Conservation (phyloP, 2,113 vertebrate genomes). For the Heterotis niloticus region DNA sequence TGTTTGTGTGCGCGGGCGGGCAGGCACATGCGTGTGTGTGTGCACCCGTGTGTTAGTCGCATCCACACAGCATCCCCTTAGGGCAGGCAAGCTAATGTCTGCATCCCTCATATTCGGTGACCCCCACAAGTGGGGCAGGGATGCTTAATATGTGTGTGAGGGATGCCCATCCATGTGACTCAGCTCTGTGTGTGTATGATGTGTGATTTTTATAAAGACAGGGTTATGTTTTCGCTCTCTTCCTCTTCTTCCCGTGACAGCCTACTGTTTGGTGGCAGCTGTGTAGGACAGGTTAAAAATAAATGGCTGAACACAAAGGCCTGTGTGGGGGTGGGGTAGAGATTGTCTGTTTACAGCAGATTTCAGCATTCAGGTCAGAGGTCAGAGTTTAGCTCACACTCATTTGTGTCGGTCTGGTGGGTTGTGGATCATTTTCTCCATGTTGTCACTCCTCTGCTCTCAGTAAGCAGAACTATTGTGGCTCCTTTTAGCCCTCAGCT, state of each 20-base stretch:
- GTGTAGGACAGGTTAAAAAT: constrained; percentile 59
- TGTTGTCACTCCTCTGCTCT: neutral
- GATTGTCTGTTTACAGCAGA: neutral
- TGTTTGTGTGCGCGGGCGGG: too few relatives aligned
- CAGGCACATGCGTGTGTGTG: neutral
- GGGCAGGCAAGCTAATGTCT: too few relatives aligned
- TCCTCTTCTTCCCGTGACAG: neutral
- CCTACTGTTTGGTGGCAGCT: constrained; percentile 57
- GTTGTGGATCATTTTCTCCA: neutral
- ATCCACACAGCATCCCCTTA: too few relatives aligned
- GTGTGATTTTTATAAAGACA: too few relatives aligned
- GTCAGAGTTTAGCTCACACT: neutral
- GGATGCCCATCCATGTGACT: too few relatives aligned
- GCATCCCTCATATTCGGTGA: too few relatives aligned
- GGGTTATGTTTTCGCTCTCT: neutral
- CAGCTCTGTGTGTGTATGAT: too few relatives aligned
- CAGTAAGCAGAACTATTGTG: too few relatives aligned
- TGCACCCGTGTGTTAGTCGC: neutral
- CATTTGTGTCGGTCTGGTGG: neutral
- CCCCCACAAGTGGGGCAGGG: too few relatives aligned
- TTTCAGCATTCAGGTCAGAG: neutral
- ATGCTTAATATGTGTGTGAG: too few relatives aligned
- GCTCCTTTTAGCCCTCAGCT: neutral
- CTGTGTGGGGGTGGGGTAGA: constrained; percentile 25
- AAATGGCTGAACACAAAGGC: constrained; percentile 44